These are phyloP conservation scores for Monopterus albus DNA, from an alignment of 2,113 vertebrate genomes.

Conservation along the genomic window DNA sequence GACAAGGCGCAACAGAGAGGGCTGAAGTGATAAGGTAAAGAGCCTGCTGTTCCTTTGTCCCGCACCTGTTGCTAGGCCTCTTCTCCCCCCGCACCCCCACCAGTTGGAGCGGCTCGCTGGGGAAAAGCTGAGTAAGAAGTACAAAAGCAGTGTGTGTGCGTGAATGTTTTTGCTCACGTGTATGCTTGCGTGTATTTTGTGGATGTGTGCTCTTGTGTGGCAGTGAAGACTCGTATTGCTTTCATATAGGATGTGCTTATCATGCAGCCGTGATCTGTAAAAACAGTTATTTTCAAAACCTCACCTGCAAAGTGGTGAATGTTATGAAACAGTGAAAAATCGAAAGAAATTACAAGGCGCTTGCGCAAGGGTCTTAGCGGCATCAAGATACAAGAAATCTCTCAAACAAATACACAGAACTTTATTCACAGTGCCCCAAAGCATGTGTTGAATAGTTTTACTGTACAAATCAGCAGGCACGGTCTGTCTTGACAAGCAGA, in stretches of 20 bases:
- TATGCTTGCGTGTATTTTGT: conserved; percentile 6
- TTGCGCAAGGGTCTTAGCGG: not conserved
- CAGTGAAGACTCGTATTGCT: not conserved
- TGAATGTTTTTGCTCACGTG: not conserved
- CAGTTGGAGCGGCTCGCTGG: conserved; percentile 36
- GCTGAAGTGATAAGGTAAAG: conserved; percentile 70
- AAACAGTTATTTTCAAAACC: not conserved
- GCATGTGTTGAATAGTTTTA: conserved; percentile 69
- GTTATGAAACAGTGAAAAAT: not conserved
- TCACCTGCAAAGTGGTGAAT: too few relatives aligned
- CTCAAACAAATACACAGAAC: not conserved
- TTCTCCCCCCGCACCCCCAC: conserved; percentile 32
- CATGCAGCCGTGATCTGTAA: conserved; percentile 1
- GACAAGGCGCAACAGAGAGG: conserved; percentile 45
- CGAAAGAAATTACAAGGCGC: not conserved
- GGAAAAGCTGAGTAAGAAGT: conserved; percentile 32
- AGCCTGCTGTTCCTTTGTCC: conserved; percentile 79
- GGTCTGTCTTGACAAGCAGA: conserved; percentile 55
- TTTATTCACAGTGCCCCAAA: conserved; percentile 17
- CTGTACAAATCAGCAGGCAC: not conserved
- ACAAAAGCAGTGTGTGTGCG: conserved; percentile 54
- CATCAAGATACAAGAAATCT: not conserved
- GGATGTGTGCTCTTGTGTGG: not conserved
- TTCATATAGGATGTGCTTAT: not conserved
- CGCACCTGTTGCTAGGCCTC: conserved; percentile 80